Evolutionary conservation across 2,888 invertebrate genomes (phyloP).

Genomic region (Chironomus tentans): DNA sequence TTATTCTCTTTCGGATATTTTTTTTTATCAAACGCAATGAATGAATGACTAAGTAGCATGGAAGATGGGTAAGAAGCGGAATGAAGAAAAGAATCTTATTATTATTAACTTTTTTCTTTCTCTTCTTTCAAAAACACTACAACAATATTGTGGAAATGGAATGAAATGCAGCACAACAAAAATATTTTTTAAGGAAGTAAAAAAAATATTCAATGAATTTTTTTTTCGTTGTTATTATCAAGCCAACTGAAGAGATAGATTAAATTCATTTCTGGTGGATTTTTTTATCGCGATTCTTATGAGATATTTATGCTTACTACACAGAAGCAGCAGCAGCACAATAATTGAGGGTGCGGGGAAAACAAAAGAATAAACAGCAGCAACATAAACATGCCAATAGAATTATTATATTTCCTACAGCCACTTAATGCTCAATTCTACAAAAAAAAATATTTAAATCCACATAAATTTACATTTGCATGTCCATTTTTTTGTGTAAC

Average conservation of each 20-base stretch:
- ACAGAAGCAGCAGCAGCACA: not conserved
- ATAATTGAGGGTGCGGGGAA: not conserved
- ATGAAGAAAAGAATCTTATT: not conserved
- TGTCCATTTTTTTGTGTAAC: too few relatives aligned
- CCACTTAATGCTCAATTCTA: not conserved
- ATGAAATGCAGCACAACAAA: not conserved
- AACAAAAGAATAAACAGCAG: too few relatives aligned
- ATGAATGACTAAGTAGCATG: too few relatives aligned
- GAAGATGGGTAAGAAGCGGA: not conserved
- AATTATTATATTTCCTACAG: slow-evolving; percentile 1
- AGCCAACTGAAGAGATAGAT: too few relatives aligned
- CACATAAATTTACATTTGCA: too few relatives aligned
- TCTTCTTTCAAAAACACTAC: not conserved
- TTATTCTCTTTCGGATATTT: not conserved
- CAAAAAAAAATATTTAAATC: too few relatives aligned
- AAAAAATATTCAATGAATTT: not conserved
- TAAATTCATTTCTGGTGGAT: slow-evolving; percentile 6
- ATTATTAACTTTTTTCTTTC: slow-evolving; percentile 10
- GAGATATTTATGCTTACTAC: not conserved
- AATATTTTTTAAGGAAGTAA: not conserved
- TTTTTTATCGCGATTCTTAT: slow-evolving; percentile 6
- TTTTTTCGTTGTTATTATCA: too few relatives aligned
- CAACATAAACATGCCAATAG: slow-evolving; percentile 8
- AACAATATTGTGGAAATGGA: not conserved
- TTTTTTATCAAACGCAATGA: too few relatives aligned